Evolutionary conservation across 2,888 invertebrate species (phyloP).

Genomic region (Drosophila atripex): DNA sequence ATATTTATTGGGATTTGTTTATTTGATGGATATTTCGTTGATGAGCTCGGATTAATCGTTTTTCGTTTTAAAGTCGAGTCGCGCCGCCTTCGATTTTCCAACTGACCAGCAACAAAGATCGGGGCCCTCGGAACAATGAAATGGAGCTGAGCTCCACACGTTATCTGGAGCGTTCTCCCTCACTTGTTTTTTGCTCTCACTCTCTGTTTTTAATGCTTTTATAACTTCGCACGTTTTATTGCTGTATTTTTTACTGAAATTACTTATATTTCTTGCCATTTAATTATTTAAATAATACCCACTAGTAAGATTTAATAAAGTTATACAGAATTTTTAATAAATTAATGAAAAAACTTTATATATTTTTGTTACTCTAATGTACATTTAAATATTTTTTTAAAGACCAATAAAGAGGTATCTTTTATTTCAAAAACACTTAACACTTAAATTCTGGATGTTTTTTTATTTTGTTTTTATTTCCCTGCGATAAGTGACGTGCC

Average conservation of each 20-base stretch:
- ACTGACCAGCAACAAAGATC: conserved; percentile 44
- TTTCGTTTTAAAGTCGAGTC: conserved; percentile 18
- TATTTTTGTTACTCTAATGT: background rate
- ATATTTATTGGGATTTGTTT: background rate
- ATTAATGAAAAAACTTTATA: background rate
- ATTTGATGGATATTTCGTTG: conserved; percentile 3
- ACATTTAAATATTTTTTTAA: too few relatives aligned
- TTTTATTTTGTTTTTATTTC: conserved; percentile 6
- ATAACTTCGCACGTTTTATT: conserved; percentile 34
- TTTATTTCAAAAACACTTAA: background rate
- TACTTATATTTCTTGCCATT: conserved; percentile 30
- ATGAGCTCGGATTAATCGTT: background rate
- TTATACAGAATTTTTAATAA: background rate
- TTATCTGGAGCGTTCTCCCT: conserved; percentile 37
- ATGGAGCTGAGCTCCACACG: conserved; percentile 18
- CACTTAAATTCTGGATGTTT: background rate
- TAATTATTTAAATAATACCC: conserved; percentile 16
- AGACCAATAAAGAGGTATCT: background rate
- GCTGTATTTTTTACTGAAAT: conserved; percentile 18
- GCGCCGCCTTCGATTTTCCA: conserved; percentile 37
- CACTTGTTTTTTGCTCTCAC: conserved; percentile 14
- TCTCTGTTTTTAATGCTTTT: conserved; percentile 27
- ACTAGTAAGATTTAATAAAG: background rate
- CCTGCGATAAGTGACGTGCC: conserved; percentile 20
- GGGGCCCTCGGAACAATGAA: conserved; percentile 27